phyloP scores from a whole-genome alignment of 2,113 vertebrate genomes.

The Hippolais icterina region DNA sequence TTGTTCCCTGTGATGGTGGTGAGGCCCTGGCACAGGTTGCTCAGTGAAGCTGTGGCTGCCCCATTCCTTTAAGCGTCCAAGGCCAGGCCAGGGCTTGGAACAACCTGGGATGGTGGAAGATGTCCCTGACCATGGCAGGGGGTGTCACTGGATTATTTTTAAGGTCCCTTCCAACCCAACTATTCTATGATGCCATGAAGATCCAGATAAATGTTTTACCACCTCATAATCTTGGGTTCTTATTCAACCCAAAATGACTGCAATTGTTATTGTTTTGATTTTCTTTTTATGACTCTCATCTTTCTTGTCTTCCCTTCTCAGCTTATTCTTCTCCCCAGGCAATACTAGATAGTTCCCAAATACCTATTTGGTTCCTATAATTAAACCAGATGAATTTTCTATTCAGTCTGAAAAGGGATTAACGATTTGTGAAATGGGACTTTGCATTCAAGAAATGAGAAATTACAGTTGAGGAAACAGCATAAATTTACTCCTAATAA shows the following conservation, averaged over 20 bases:
- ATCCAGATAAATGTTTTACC: not conserved
- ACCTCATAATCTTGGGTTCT: not conserved
- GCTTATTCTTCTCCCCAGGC: not conserved
- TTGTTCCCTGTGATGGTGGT: fast-evolving
- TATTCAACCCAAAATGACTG: not conserved
- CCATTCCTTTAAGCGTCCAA: not conserved
- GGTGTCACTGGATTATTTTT: not conserved
- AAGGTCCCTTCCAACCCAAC: not conserved
- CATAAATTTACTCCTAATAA: not conserved
- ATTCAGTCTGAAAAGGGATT: not conserved
- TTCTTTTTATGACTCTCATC: not conserved
- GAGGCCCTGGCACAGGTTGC: not conserved
- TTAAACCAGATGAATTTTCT: constrained; percentile 14
- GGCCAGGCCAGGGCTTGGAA: not conserved
- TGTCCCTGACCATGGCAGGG: not conserved
- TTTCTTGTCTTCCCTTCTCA: not conserved
- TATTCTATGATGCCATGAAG: not conserved
- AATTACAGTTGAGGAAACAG: not conserved
- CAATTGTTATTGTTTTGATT: not conserved
- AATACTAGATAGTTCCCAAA: not conserved
- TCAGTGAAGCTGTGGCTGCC: not conserved
- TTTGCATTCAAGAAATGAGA: constrained; percentile 16
- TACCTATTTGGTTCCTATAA: constrained; percentile 15
- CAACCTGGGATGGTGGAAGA: not conserved
- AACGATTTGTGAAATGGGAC: not conserved